Conservation (phyloP, 2,797 vertebrate genomes). For the Acridotheres tristis region DNA sequence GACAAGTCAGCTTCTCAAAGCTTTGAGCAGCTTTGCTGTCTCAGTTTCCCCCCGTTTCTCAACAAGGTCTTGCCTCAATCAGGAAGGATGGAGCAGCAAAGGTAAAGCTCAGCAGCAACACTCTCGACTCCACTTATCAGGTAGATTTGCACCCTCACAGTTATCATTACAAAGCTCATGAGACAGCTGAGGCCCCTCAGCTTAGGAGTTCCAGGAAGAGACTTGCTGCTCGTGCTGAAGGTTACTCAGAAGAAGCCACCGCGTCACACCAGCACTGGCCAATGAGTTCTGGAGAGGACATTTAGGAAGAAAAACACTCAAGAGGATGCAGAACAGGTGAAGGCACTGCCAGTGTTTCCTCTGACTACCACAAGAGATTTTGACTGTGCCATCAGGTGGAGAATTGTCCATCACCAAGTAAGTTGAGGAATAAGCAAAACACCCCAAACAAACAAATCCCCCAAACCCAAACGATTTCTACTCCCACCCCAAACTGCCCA, state of each 20-base stretch:
- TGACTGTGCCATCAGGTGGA: not conserved
- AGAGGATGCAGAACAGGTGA: not conserved
- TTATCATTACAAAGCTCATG: not conserved
- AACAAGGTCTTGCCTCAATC: not conserved
- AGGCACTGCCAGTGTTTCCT: not conserved
- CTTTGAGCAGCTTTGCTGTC: not conserved
- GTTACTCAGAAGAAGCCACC: not conserved
- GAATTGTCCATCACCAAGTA: not conserved
- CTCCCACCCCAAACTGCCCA: not conserved
- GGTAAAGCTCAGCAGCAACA: not conserved
- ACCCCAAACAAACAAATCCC: not conserved
- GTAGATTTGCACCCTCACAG: not conserved
- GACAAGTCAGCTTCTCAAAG: not conserved
- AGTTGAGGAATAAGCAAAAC: not conserved
- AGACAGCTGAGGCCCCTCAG: not conserved
- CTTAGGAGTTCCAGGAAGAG: not conserved
- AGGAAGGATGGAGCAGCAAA: not conserved
- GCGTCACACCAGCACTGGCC: not conserved
- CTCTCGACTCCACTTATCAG: rapidly evolving
- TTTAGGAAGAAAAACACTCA: not conserved
- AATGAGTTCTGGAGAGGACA: rapidly evolving
- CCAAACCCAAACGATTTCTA: not conserved
- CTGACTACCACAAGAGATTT: not conserved
- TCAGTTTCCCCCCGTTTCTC: not conserved
- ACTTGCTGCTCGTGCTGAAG: rapidly evolving